Percentiles rank a stretch among this genome's conserved stretches.
These are phyloP conservation scores for Drosophila monieri DNA, from an alignment of 2,888 invertebrate species.

Conservation along the genomic window DNA sequence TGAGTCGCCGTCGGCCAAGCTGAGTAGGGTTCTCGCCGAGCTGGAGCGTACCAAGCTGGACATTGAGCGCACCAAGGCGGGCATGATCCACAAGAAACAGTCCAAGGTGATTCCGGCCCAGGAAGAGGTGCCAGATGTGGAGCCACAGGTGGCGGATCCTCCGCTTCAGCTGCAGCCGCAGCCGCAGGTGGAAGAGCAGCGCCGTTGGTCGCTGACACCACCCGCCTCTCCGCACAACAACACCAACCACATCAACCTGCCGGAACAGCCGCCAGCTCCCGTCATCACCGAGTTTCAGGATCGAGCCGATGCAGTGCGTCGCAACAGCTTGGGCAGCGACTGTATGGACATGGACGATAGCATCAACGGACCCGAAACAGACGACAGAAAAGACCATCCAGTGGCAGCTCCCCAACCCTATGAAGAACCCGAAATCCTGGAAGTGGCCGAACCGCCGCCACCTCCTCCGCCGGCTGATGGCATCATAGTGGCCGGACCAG, in stretches of 20 bases:
- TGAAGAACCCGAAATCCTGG: neutral
- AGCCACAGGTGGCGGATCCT: conserved; percentile 12
- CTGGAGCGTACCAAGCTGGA: conserved; percentile 81
- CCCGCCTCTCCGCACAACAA: conserved; percentile 76
- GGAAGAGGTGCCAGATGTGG: neutral
- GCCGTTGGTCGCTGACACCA: conserved; percentile 80
- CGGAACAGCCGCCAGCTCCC: conserved; percentile 23
- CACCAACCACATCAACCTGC: conserved; percentile 30
- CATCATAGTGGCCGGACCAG: conserved; percentile 86
- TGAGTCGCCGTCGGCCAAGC: conserved; percentile 66
- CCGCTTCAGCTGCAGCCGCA: conserved; percentile 13
- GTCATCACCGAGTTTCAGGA: conserved; percentile 22
- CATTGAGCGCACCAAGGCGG: conserved; percentile 78
- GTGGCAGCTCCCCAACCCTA: neutral
- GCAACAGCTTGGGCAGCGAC: conserved; percentile 64
- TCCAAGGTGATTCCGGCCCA: conserved; percentile 32
- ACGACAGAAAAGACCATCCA: neutral
- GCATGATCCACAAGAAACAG: conserved; percentile 53
- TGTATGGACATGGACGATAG: conserved; percentile 71
- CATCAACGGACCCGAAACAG: conserved; percentile 22
- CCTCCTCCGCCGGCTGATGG: conserved; percentile 78
- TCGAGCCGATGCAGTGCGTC: conserved; percentile 80
- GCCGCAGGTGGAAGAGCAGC: conserved; percentile 50
- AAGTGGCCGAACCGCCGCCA: neutral
- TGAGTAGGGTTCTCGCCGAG: conserved; percentile 78